Percentiles rank a stretch among this genome's conserved stretches.
Evolutionary conservation across 2,888 invertebrate species (phyloP).

Genomic region (Sphecodes monilicornis): DNA sequence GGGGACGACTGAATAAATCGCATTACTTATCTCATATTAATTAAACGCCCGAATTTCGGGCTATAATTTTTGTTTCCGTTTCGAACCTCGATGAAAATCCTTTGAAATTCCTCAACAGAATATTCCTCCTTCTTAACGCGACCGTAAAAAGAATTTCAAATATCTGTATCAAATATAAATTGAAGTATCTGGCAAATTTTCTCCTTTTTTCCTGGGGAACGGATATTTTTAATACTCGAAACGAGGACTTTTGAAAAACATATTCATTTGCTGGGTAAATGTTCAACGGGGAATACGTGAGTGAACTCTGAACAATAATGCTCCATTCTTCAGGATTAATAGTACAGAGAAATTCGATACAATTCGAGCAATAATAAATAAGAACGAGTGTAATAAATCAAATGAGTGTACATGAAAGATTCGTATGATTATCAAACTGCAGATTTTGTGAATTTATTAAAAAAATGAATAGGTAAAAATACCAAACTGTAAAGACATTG

Average conservation of each 20-base stretch:
- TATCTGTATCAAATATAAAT: no score
- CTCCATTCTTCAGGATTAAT: neutral
- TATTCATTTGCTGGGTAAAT: neutral
- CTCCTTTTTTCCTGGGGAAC: neutral
- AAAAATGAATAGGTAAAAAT: no score
- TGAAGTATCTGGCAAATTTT: neutral
- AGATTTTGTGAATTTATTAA: no score
- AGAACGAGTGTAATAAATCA: no score
- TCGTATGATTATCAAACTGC: no score
- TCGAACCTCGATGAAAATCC: neutral
- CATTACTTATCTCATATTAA: conserved; percentile 19
- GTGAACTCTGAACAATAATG: neutral
- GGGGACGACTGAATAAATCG: conserved; percentile 38
- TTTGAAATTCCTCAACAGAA: neutral
- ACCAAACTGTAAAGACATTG: no score
- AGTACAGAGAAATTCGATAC: neutral
- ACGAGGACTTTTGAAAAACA: neutral
- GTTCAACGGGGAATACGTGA: neutral
- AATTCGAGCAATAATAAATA: neutral
- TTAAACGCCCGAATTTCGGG: conserved; percentile 6
- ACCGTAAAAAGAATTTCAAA: conserved; percentile 12
- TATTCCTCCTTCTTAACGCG: neutral
- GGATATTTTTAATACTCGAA: neutral
- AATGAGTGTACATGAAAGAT: no score
- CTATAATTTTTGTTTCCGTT: conserved; percentile 2